Conservation (phyloP, 2,113 vertebrate genomes). For the Ictalurus punctatus region DNA sequence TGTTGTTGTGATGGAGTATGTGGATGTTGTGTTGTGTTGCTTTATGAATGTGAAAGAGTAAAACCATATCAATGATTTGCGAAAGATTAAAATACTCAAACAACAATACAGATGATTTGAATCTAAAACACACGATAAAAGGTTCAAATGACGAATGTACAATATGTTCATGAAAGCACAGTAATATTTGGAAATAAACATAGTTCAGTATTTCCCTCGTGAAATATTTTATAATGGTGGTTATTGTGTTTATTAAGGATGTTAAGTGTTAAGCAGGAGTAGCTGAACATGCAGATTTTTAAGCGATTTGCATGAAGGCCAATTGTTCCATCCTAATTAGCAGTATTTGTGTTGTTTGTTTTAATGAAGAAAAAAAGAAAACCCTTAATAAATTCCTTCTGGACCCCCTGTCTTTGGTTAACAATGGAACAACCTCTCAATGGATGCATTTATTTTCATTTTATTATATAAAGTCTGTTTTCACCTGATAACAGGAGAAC, state of each 20-base stretch:
- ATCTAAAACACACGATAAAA: background rate
- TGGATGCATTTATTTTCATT: background rate
- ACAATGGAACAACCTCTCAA: background rate
- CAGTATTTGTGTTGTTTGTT: background rate
- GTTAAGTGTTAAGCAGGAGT: background rate
- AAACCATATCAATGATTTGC: background rate
- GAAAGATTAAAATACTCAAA: background rate
- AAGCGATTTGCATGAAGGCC: background rate
- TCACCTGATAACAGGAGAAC: conserved; percentile 14
- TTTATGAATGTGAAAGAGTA: background rate
- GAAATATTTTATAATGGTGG: background rate
- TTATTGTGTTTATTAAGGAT: background rate
- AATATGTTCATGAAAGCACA: background rate
- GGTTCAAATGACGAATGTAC: background rate
- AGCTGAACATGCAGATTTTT: background rate
- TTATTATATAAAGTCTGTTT: conserved; percentile 9
- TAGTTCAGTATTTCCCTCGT: background rate
- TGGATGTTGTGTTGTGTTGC: background rate
- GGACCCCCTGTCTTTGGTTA: background rate
- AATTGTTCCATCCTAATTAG: background rate
- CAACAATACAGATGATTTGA: background rate
- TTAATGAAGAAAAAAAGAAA: background rate
- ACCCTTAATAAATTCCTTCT: background rate
- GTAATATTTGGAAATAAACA: background rate
- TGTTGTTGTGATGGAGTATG: background rate